A percentile compares a stretch with the other conserved stretches of the same genome.
phyloP scores from a whole-genome alignment of 1,140 invertebrate genomes.

The Heliothis virescens region DNA sequence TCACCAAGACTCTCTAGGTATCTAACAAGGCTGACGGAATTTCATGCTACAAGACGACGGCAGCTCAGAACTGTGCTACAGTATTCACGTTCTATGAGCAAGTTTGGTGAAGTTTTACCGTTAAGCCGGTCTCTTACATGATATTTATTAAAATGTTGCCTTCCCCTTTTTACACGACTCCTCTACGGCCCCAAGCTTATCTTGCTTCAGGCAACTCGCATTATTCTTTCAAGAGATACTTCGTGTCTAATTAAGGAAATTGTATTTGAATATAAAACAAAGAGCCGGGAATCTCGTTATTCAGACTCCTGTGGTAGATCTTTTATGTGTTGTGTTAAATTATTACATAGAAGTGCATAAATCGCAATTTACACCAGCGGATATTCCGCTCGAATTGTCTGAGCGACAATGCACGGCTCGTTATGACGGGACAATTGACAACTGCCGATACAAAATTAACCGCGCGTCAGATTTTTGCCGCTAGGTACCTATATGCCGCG shows the following conservation, averaged over 20 bases:
- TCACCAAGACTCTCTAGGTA: neutral
- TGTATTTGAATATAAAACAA: conserved; percentile 68
- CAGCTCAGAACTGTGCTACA: neutral
- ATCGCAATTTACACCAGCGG: neutral
- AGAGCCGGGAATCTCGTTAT: conserved; percentile 58
- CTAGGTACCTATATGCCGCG: no score
- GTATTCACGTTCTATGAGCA: conserved; percentile 17
- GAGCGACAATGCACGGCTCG: no score
- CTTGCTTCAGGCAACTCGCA: conserved; percentile 51
- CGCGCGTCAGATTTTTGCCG: no score
- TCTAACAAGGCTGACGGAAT: conserved; percentile 10
- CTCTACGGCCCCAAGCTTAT: conserved; percentile 37
- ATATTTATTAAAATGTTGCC: conserved; percentile 49
- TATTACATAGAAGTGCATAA: conserved; percentile 34
- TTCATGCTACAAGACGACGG: neutral
- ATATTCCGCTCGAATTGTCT: no score
- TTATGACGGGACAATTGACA: no score
- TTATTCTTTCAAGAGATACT: conserved; percentile 66
- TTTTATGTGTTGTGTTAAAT: conserved; percentile 49
- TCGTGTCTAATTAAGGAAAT: conserved; percentile 68
- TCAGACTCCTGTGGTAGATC: conserved; percentile 42
- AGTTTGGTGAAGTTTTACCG: conserved; percentile 25
- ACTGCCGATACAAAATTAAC: no score
- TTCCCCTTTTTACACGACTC: conserved; percentile 18
- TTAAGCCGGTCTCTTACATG: conserved; percentile 41